phyloP scores from a whole-genome alignment of 1,140 invertebrate genomes.

The Zaprionus vittiger region DNA sequence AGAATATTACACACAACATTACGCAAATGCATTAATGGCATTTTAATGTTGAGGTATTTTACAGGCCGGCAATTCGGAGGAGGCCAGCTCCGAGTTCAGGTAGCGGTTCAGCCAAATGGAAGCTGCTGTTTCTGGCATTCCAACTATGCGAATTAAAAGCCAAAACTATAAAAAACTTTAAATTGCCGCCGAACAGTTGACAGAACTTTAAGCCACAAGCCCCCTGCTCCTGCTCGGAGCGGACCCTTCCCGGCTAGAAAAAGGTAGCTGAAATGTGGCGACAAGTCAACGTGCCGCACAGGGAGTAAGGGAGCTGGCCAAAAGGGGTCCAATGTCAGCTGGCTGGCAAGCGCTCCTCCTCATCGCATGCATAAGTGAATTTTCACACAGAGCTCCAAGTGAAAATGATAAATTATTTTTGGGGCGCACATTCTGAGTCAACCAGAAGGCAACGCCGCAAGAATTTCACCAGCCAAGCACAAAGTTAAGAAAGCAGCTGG shows the following conservation, averaged over 20 bases:
- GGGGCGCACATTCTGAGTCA: slow-evolving; percentile 33
- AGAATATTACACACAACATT: slow-evolving; percentile 69
- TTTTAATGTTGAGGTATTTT: slow-evolving; percentile 80
- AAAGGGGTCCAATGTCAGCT: slow-evolving; percentile 23
- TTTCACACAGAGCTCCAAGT: slow-evolving; percentile 56
- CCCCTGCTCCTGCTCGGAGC: neutral
- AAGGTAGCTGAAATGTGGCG: slow-evolving; percentile 54
- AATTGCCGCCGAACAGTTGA: slow-evolving; percentile 54
- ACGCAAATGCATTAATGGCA: slow-evolving; percentile 81
- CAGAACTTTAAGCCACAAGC: slow-evolving; percentile 66
- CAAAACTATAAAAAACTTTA: slow-evolving; percentile 61
- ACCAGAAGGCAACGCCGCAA: slow-evolving; percentile 68
- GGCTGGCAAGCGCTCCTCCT: slow-evolving; percentile 7
- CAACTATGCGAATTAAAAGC: slow-evolving; percentile 68
- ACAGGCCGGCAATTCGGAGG: slow-evolving; percentile 10
- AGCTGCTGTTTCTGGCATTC: slow-evolving; percentile 29
- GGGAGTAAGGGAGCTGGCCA: neutral
- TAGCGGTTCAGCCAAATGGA: slow-evolving; percentile 1
- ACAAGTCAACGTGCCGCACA: slow-evolving; percentile 21
- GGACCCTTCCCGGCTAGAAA: slow-evolving; percentile 37
- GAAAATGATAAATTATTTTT: slow-evolving; percentile 81
- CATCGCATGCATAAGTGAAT: slow-evolving; percentile 40
- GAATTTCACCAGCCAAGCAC: slow-evolving; percentile 72
- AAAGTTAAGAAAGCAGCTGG: slow-evolving; percentile 67
- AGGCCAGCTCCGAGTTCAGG: slow-evolving; percentile 23